Conservation (phyloP, 2,888 invertebrate genomes). For the Tanaodytes sp. region DNA sequence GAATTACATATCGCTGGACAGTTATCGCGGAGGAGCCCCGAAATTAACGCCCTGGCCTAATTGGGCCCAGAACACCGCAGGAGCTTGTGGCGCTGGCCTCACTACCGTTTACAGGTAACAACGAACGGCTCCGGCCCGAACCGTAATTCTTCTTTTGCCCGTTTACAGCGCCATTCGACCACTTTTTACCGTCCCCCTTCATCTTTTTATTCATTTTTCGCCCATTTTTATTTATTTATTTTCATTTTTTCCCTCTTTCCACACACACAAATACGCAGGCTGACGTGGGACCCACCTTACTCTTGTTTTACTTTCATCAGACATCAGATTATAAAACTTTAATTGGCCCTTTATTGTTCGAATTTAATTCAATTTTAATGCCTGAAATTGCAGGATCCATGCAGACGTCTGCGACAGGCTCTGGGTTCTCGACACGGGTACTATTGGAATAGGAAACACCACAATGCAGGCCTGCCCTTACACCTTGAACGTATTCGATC, state of each 20-base stretch:
- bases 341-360: constrained; percentile 2
- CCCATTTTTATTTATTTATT: too few relatives aligned
- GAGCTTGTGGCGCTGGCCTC: constrained; percentile 83
- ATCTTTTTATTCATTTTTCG: too few relatives aligned
- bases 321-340: neutral
- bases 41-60: constrained; percentile 85
- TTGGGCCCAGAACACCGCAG: constrained; percentile 82
- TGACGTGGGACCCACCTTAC: too few relatives aligned
- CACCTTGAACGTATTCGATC: constrained; percentile 83
- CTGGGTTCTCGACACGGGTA: constrained; percentile 89
- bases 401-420: constrained; percentile 85
- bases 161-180: neutral
- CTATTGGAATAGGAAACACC: constrained; percentile 84
- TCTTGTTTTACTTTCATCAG: too few relatives aligned
- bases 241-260: too few relatives aligned
- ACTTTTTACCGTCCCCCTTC: neutral
- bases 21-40: constrained; percentile 80
- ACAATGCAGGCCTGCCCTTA: constrained; percentile 87
- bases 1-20: constrained; percentile 84
- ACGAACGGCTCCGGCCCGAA: too few relatives aligned
- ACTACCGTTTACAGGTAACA: constrained; percentile 80
- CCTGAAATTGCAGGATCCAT: constrained; percentile 76
- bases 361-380: constrained; percentile 6
- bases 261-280: too few relatives aligned
- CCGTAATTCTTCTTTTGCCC: too few relatives aligned